Evolutionary conservation across 2,797 vertebrate species (phyloP).

Genomic region (Sarcophilus harrisii): DNA sequence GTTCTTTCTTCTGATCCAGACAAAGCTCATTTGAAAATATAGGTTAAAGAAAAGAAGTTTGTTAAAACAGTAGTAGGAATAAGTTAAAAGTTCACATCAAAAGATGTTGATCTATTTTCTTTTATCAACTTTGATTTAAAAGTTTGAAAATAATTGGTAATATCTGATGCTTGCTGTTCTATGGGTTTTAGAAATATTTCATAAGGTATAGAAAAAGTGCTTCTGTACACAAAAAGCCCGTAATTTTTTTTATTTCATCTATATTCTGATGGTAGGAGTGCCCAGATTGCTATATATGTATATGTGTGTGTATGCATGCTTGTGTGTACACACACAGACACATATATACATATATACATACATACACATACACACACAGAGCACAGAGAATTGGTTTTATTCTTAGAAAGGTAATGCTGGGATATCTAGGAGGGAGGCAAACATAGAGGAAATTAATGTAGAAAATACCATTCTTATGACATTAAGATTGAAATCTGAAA

Average conservation of each 20-base stretch:
- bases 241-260: not conserved
- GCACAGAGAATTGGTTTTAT: slow-evolving; percentile 2
- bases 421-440: slow-evolving; percentile 19
- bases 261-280: not conserved
- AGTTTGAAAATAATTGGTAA: slow-evolving; percentile 52
- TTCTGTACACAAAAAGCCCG: slow-evolving; percentile 53
- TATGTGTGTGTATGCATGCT: too few species aligned
- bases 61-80: slow-evolving; percentile 21
- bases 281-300: not conserved
- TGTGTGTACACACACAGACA: not conserved
- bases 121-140: slow-evolving; percentile 47
- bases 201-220: slow-evolving; percentile 39
- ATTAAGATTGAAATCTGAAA: slow-evolving; percentile 29
- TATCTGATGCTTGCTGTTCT: slow-evolving; percentile 28
- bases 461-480: slow-evolving; percentile 33
- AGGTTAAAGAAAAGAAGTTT: not conserved
- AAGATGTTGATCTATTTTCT: slow-evolving; percentile 22
- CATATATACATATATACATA: not conserved
- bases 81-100: slow-evolving; percentile 5
- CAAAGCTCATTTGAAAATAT: slow-evolving; percentile 42
- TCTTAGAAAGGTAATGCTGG: slow-evolving; percentile 49
- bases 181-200: slow-evolving; percentile 50
- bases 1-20: slow-evolving; percentile 31
- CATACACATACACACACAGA: not conserved
- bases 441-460: slow-evolving; percentile 41